Percentiles rank a stretch among this genome's conserved stretches.
These are phyloP conservation scores for Sanderia malayensis DNA, from an alignment of 30 jellyfish, hydroid and myxozoan species.

Conservation along the genomic window DNA sequence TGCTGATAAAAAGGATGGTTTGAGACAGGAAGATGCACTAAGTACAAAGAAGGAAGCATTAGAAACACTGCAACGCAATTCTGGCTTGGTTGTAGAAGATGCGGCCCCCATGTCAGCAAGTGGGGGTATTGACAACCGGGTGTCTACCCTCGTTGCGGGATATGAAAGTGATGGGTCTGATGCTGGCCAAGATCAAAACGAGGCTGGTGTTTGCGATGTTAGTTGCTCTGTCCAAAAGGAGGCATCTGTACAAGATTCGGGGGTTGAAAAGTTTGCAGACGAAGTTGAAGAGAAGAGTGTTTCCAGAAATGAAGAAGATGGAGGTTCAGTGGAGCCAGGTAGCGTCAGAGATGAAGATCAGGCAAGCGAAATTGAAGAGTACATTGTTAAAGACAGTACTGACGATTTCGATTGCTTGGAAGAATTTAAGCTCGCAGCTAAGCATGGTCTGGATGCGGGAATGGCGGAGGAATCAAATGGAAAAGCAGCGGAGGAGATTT, in stretches of 20 bases:
- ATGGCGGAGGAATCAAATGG: neutral
- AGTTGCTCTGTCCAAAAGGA: no score
- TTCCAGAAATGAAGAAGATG: slow-evolving; percentile 2
- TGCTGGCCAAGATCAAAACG: neutral
- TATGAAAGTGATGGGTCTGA: slow-evolving; percentile 60
- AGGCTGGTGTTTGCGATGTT: no score
- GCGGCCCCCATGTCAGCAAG: no score
- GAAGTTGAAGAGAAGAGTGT: neutral
- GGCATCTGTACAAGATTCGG: neutral
- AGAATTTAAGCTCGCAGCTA: no score
- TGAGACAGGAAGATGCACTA: no score
- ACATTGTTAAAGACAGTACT: neutral
- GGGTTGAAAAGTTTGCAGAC: neutral
- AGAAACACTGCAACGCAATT: no score
- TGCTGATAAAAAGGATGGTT: neutral
- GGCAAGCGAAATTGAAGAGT: slow-evolving; percentile 5
- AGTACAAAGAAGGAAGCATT: no score
- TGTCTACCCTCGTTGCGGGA: slow-evolving; percentile 36
- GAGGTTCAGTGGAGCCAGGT: neutral
- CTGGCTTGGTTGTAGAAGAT: no score
- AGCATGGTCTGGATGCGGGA: neutral
- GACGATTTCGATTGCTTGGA: neutral
- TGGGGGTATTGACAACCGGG: no score
- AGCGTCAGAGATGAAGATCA: slow-evolving; percentile 12
- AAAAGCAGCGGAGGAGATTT: neutral